Evolutionary conservation across 1,140 invertebrate genomes (phyloP).

Genomic region (Pristionchus pacificus): DNA sequence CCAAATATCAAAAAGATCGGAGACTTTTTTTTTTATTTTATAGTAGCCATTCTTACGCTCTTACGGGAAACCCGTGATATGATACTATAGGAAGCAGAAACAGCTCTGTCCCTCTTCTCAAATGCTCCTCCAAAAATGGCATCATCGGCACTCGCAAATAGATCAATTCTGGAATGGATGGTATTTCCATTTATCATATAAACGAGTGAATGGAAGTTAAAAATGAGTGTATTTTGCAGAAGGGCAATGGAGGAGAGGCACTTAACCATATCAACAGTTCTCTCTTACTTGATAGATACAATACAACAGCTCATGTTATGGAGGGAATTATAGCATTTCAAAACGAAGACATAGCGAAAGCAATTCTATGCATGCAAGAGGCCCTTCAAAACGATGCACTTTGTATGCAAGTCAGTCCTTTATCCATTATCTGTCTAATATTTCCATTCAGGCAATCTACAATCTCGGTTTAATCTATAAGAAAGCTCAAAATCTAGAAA

Average conservation of each 20-base stretch:
- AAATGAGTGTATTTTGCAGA: not conserved
- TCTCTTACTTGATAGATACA: slow-evolving; percentile 73
- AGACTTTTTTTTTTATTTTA: too few species aligned
- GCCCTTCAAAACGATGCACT: not conserved
- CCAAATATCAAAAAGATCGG: too few species aligned
- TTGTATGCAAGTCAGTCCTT: not conserved
- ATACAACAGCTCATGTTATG: slow-evolving; percentile 80
- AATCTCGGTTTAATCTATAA: slow-evolving; percentile 69
- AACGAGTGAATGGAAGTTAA: not conserved
- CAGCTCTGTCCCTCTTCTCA: not conserved
- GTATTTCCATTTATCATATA: too few species aligned
- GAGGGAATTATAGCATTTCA: slow-evolving; percentile 83
- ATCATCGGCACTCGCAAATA: not conserved
- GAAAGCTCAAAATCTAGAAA: slow-evolving; percentile 64
- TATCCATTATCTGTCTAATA: not conserved
- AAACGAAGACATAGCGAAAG: too few species aligned
- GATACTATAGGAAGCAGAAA: too few species aligned
- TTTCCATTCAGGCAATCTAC: slow-evolving; percentile 77
- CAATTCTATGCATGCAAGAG: not conserved
- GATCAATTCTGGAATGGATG: not conserved
- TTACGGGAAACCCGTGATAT: too few species aligned
- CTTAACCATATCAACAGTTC: slow-evolving; percentile 47
- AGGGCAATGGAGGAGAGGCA: not conserved
- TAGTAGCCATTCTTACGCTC: too few species aligned
- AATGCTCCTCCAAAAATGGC: not conserved